phyloP scores from a whole-genome alignment of 2,797 vertebrate species.

The Aplochiton taeniatus region DNA sequence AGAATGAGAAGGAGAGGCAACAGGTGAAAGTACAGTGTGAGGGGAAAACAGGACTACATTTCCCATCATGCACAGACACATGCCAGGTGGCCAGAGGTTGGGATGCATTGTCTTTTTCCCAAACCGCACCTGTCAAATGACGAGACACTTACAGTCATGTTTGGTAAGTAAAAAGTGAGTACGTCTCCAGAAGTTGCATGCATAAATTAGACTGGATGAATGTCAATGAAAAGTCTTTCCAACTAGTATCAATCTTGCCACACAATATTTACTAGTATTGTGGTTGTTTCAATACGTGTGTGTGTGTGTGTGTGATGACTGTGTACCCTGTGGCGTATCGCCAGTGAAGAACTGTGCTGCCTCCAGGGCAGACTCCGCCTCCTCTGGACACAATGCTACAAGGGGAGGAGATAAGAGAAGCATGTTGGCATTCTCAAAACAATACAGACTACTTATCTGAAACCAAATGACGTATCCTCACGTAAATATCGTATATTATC shows the following conservation, averaged over 20 bases:
- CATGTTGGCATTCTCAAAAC: neutral
- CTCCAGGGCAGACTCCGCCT: constrained; percentile 93
- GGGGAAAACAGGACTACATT: constrained; percentile 44
- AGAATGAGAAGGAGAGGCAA: constrained; percentile 36
- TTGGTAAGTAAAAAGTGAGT: too few relatives aligned
- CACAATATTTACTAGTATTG: too few relatives aligned
- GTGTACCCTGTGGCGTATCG: constrained; percentile 76
- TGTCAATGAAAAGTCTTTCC: too few relatives aligned
- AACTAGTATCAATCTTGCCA: too few relatives aligned
- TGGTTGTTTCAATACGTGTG: constrained; percentile 21
- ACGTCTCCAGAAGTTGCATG: too few relatives aligned
- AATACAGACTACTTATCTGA: neutral
- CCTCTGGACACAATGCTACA: constrained; percentile 88
- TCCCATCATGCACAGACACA: constrained; percentile 25
- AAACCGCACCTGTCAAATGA: too few relatives aligned
- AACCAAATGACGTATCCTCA: neutral
- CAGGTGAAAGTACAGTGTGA: constrained; percentile 14
- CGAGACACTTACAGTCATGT: too few relatives aligned
- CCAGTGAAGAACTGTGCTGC: constrained; percentile 90
- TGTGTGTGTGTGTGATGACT: constrained; percentile 9
- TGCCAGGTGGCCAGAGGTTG: constrained; percentile 12
- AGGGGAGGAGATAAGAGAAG: constrained; percentile 27
- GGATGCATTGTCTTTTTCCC: neutral
- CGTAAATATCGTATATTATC: too few relatives aligned
- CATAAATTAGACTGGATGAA: too few relatives aligned